Evolutionary conservation across 1,140 invertebrate species (phyloP), one percentile per base, ranked within the genome.

Genomic region (Tribolium castaneum): DNA sequence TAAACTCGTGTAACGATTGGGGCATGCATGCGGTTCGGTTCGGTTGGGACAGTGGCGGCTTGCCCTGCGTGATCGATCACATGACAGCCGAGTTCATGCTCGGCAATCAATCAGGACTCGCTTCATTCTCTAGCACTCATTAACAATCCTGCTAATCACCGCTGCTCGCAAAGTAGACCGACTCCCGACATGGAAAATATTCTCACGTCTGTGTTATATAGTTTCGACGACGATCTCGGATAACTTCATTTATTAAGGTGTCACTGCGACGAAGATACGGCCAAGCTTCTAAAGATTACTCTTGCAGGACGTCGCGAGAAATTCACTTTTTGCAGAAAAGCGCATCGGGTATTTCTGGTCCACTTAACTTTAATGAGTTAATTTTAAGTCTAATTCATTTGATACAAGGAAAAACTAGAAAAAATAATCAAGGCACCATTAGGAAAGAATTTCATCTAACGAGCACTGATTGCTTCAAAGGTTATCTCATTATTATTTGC

Each of bases 31-130:
- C 75, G 72, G 72, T 75, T 56, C 72, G 16, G 35, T 39, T 75
- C 52, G 52, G 72, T 39, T 75, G 72, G 72, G 72, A 75, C 72
- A 75, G 35, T 54, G 72, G 34, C 52, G 50, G 19, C 13, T 52
- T 75, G 52, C 35, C 59, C 49, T 14, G 12, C 12, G 75, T 81
- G 78, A 81, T 81, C 78, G 75, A 79, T 81, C 78, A 75, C 79
- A 76, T 78, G 54, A 70, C 80, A 79, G 59, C 70, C 62, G 52
- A 71, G 79, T 78, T 80, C 78, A 76, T 78, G 77, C 70, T 76
- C 34, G 52, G 78, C 75, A 75, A 79, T 80, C 77, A 79, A 78
- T 76, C 81, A 81, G 80, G 76, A 80, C 78, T 78, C 77, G 75
- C 74, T 25, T 50, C 74, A 74, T 78, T 52, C 74, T 75, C 80